Percentiles rank a stretch among this genome's conserved stretches.
These are phyloP conservation scores for Polyploca ridens DNA, from an alignment of 2,888 invertebrate species.

Conservation along the genomic window DNA sequence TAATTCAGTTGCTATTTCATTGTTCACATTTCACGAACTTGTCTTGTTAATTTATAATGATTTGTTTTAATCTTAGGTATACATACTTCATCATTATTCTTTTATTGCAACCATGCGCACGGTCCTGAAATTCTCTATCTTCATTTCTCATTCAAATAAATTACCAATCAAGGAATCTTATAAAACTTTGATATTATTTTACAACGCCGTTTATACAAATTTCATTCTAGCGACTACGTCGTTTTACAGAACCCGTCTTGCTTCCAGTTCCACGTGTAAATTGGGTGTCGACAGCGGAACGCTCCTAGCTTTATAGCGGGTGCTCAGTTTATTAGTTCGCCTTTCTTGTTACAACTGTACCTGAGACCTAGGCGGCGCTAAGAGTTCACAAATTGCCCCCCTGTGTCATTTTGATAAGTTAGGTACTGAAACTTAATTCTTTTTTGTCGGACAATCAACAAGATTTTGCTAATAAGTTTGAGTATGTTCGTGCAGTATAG, in stretches of 20 bases:
- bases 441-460: not conserved
- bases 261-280: constrained; percentile 9
- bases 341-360: constrained; percentile 16
- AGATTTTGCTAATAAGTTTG: too few relatives aligned
- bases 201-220: not conserved
- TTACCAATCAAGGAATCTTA: too few relatives aligned
- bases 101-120: too few relatives aligned
- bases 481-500: too few relatives aligned
- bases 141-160: too few relatives aligned
- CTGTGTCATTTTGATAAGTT: not conserved
- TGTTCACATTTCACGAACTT: not conserved
- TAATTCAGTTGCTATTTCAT: not conserved
- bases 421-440: not conserved
- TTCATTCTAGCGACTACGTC: not conserved
- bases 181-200: too few relatives aligned
- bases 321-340: constrained; percentile 16
- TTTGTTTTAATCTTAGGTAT: too few relatives aligned
- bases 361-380: not conserved
- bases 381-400: not conserved
- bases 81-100: too few relatives aligned
- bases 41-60: not conserved
- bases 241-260: not conserved
- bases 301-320: constrained; percentile 15
- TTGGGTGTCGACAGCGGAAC: constrained; percentile 15
- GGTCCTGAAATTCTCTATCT: too few relatives aligned